Evolutionary conservation across 2,113 vertebrate genomes (phyloP).

Genomic region (Micronisus gabar): DNA sequence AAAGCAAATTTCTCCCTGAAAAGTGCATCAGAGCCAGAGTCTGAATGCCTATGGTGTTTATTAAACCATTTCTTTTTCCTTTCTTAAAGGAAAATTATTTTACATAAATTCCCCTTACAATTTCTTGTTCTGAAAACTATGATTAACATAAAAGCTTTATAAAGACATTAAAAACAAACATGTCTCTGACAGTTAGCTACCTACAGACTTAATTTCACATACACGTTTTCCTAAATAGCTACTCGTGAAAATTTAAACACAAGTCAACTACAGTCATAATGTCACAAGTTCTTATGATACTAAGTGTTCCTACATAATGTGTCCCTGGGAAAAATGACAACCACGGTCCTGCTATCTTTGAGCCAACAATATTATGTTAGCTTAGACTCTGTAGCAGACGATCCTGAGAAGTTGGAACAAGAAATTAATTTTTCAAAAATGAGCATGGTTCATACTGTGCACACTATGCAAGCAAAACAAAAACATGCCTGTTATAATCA

Average conservation of each 20-base stretch:
- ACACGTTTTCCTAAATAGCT: not conserved
- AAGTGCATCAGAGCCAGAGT: not conserved
- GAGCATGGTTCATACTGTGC: not conserved
- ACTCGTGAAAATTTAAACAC: not conserved
- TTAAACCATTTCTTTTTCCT: not conserved
- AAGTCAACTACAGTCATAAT: not conserved
- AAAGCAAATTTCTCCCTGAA: not conserved
- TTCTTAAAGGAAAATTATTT: not conserved
- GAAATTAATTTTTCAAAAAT: not conserved
- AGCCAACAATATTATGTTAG: not conserved
- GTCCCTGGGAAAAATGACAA: fast-evolving
- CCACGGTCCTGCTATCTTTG: not conserved
- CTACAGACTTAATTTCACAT: not conserved
- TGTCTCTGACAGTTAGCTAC: not conserved
- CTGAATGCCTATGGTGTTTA: not conserved
- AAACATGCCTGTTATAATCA: not conserved
- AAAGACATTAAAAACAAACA: not conserved
- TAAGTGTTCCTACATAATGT: not conserved
- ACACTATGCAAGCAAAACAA: not conserved
- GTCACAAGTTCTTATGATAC: not conserved
- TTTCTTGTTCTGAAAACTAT: not conserved
- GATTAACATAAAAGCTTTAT: not conserved
- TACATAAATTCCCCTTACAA: not conserved
- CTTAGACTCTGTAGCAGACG: not conserved
- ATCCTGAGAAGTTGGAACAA: not conserved